Base-by-base conservation (phyloP, 2,888 invertebrate species). In the Rhyacophila evoluta region DNA sequence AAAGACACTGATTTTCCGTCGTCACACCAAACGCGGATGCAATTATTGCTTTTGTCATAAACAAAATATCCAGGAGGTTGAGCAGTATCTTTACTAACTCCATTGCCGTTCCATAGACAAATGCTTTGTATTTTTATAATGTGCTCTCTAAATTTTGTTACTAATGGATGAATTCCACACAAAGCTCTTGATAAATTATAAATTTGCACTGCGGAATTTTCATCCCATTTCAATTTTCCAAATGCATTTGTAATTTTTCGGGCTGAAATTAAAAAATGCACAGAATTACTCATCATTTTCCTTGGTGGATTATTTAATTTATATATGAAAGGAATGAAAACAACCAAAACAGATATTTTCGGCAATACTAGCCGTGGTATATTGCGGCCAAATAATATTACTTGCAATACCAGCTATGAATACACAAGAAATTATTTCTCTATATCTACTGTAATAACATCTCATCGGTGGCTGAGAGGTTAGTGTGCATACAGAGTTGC, bases 141-240 rank as follows among this genome's bases (percentile, higher is more conserved):
- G 81, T 89, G 89, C 8, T 89, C 89, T 83, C 91, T 88, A 87
- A 93, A 95, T 80, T 85, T 90, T 5, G 94, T 92, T 11, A 88
- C 89, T 37, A 95, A 86, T 2, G 91, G 87, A 84, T 92, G 92
- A 33, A 94, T 84, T 28, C 93, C 92, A 83, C 90, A 90, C 75
- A 96, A 86, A 0, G 95, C 95, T 83, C 96, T 89, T 84, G 93
- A 91, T 15, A 94, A 89, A 85, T 95, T 93, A 84, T 93, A 95
- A 10, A 96, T 87, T 84, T 94, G 87, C 38, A 83, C 83, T 0
- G 95, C 91, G 28, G 88, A 88, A 91, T 93, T 92, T 72, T 88
- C 86, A 1, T 89, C 84, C 95, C 95, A 97, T 83, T 90, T 87
- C 6, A 96, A 88, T 84, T 90, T 87, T 69, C 93, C 91, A 83